These are phyloP conservation scores for Gymnosoma rotundatum DNA, from an alignment of 2,888 invertebrate species.

Conservation along the genomic window DNA sequence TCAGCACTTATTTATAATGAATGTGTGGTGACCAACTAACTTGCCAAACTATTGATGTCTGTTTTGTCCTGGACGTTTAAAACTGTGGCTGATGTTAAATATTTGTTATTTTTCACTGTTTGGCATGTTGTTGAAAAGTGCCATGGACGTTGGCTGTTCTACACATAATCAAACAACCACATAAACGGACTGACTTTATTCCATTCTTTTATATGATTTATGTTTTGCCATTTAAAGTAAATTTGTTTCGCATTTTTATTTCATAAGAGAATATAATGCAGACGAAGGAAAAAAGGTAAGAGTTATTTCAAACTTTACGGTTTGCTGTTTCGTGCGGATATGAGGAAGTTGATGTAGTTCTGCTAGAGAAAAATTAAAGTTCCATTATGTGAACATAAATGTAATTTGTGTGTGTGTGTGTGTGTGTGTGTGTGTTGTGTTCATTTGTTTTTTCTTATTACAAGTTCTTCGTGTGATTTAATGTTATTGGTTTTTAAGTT, in stretches of 20 bases:
- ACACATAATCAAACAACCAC: neutral
- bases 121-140: conserved; percentile 68
- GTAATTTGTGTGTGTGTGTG: too few species aligned
- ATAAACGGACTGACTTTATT: conserved; percentile 3
- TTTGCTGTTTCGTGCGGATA: conserved; percentile 10
- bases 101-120: conserved; percentile 68
- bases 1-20: conserved; percentile 43
- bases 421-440: too few species aligned
- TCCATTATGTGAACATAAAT: conserved; percentile 36
- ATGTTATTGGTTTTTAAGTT: conserved; percentile 71
- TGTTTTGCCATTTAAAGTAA: conserved; percentile 68
- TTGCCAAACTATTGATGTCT: conserved; percentile 20
- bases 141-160: conserved; percentile 8
- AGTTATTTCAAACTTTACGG: conserved; percentile 10
- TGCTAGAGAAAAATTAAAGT: conserved; percentile 62
- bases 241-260: conserved; percentile 67
- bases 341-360: conserved; percentile 52
- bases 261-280: neutral
- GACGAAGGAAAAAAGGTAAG: conserved; percentile 2
- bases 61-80: conserved; percentile 17
- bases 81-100: conserved; percentile 57
- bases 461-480: conserved; percentile 63
- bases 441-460: conserved; percentile 20
- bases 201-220: conserved; percentile 63
- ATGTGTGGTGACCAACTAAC: conserved; percentile 48